A percentile compares a stretch with the other conserved stretches of the same genome.
phyloP scores from a whole-genome alignment of 2,113 vertebrate genomes.

The Cyanoramphus novaezelandiae region DNA sequence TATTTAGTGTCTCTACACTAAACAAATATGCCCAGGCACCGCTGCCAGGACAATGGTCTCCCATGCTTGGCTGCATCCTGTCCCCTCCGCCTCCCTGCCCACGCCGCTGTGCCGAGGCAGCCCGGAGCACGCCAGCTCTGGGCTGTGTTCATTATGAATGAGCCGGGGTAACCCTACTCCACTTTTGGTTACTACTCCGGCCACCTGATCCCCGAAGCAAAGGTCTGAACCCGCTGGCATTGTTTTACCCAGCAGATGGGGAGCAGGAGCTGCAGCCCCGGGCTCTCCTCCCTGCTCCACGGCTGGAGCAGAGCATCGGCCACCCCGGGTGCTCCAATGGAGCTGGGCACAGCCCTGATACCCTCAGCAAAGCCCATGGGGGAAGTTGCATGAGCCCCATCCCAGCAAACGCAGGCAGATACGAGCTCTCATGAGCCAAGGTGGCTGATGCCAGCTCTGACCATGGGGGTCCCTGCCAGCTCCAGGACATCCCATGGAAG shows the following conservation, averaged over 20 bases:
- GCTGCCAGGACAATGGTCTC: background rate
- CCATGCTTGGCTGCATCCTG: rapidly evolving
- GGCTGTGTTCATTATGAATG: conserved; percentile 9
- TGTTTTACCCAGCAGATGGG: background rate
- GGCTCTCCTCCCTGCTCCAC: background rate
- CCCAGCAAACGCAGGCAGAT: background rate
- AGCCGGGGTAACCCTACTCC: background rate
- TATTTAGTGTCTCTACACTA: background rate
- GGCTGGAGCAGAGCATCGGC: background rate
- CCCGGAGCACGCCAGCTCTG: rapidly evolving
- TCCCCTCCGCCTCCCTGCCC: background rate
- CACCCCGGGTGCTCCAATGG: rapidly evolving
- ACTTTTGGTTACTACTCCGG: background rate
- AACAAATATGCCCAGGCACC: background rate
- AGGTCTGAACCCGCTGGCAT: background rate
- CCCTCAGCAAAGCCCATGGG: rapidly evolving
- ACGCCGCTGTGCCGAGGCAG: rapidly evolving
- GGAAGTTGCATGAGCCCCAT: background rate
- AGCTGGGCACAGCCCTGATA: rapidly evolving
- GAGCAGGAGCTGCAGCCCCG: background rate
- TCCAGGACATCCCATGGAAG: background rate
- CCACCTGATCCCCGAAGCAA: conserved; percentile 2
- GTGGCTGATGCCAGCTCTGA: background rate
- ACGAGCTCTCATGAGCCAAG: rapidly evolving
- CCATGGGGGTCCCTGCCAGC: rapidly evolving